Percentiles rank a stretch among this genome's conserved stretches.
Conservation (phyloP, 2,797 vertebrate species). For the Astyanax mexicanus region DNA sequence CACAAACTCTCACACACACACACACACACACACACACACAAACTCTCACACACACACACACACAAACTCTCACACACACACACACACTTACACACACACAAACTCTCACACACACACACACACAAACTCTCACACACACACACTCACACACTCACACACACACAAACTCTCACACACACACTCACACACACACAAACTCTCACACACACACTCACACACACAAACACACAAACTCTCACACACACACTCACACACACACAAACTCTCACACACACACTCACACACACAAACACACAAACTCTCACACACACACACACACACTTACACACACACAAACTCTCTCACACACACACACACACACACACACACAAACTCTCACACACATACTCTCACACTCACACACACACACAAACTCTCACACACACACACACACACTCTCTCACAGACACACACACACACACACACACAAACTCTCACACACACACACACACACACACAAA, state of each 20-base stretch:
- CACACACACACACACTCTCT: not conserved
- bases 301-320: not conserved
- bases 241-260: slow-evolving; percentile 33
- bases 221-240: not conserved
- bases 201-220: not conserved
- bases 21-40: not conserved
- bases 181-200: not conserved
- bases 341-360: slow-evolving; percentile 8
- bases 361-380: slow-evolving; percentile 19
- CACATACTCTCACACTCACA: not conserved
- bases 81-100: not conserved
- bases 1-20: not conserved
- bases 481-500: not conserved
- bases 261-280: not conserved
- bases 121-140: not conserved
- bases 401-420: not conserved
- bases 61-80: not conserved
- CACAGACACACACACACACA: slow-evolving; percentile 28
- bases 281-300: not conserved
- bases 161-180: not conserved
- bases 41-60: slow-evolving; percentile 40
- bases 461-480: not conserved
- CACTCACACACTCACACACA: slow-evolving; percentile 33
- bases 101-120: not conserved
- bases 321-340: no score